phyloP scores from a whole-genome alignment of 2,113 vertebrate genomes.

The Apodemus sylvaticus region DNA sequence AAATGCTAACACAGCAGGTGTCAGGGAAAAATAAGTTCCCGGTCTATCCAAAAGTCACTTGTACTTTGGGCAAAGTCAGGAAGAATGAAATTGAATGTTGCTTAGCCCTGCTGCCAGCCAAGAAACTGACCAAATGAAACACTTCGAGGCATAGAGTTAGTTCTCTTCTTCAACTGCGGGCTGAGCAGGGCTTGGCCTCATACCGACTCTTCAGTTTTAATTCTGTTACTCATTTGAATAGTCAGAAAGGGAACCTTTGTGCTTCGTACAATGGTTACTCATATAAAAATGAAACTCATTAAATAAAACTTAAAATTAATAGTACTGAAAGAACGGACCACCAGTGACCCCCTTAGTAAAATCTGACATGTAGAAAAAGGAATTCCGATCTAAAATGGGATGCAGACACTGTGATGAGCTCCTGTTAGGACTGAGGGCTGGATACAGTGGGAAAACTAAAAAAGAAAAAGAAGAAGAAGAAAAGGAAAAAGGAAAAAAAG shows the following conservation, averaged over 20 bases:
- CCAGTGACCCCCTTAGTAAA: background rate
- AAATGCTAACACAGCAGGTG: background rate
- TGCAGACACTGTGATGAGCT: background rate
- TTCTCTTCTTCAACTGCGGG: background rate
- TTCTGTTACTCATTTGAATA: background rate
- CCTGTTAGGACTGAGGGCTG: background rate
- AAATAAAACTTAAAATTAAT: conserved; percentile 6
- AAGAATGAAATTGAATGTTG: background rate
- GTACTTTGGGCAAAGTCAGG: background rate
- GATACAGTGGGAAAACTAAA: background rate
- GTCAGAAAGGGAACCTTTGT: background rate
- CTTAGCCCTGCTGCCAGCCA: background rate
- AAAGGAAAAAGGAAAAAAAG: background rate
- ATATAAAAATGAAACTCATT: background rate
- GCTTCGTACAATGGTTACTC: background rate
- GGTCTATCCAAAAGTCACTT: background rate
- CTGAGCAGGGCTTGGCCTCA: background rate
- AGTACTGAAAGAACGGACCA: background rate
- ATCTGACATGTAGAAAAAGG: background rate
- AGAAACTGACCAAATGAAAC: conserved; percentile 13
- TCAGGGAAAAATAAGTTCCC: background rate
- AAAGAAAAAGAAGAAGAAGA: background rate
- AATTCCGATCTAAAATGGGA: background rate
- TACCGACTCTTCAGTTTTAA: background rate
- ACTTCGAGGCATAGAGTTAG: background rate